Percentiles rank a stretch among this genome's conserved stretches.
These are phyloP conservation scores for Marronus borbonicus DNA, from an alignment of 2,888 invertebrate genomes.

Conservation along the genomic window DNA sequence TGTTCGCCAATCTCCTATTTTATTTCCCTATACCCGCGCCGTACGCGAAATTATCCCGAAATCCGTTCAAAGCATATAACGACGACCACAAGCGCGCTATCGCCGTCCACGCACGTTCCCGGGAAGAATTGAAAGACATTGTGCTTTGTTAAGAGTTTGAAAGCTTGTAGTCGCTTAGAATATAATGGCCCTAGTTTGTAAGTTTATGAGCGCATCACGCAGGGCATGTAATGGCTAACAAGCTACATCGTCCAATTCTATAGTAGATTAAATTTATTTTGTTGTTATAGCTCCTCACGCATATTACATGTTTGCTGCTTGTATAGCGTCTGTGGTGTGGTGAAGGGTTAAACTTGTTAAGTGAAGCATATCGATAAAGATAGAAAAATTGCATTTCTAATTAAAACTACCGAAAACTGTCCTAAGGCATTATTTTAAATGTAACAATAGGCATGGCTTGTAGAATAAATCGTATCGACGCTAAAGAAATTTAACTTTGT, in stretches of 20 bases:
- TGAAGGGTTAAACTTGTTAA: too few species aligned
- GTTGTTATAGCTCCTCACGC: background rate
- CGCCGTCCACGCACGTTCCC: constrained; percentile 6
- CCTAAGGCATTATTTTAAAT: too few species aligned
- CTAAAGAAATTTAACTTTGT: too few species aligned
- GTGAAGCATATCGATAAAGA: too few species aligned
- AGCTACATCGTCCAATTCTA: constrained; percentile 17
- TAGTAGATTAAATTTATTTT: constrained; percentile 17
- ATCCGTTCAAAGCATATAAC: background rate
- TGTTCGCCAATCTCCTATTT: constrained; percentile 32
- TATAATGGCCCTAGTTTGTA: constrained; percentile 40
- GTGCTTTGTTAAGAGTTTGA: constrained; percentile 27
- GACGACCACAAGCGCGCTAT: constrained; percentile 14
- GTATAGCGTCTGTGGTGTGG: too few species aligned
- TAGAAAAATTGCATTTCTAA: too few species aligned
- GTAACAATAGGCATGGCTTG: too few species aligned
- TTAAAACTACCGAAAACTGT: too few species aligned
- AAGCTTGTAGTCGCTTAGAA: constrained; percentile 32
- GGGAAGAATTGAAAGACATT: constrained; percentile 30
- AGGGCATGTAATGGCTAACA: constrained; percentile 1
- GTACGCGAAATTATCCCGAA: constrained; percentile 29
- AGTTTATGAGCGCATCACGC: constrained; percentile 13
- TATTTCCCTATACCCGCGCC: constrained; percentile 13
- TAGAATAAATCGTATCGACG: too few species aligned
- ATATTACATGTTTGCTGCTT: too few species aligned